Evolutionary conservation across 2,113 vertebrate species (phyloP), one percentile per base, ranked within the genome.

Genomic region (Scopus umbretta): DNA sequence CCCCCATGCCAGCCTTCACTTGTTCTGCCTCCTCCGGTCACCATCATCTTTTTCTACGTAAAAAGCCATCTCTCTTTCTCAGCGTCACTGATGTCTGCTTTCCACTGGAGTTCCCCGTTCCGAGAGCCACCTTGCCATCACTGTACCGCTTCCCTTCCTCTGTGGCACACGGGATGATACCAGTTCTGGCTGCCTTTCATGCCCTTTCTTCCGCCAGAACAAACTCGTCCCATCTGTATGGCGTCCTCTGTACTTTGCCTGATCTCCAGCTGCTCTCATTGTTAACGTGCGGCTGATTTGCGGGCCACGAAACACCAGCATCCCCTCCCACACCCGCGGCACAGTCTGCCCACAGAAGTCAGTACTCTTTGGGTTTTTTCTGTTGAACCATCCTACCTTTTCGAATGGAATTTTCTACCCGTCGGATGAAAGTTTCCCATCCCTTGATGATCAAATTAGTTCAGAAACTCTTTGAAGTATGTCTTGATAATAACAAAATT

Each of bases 131-230:
- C 27, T 76, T 49, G 25, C 40, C 2, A 8, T 30, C 10, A 5
- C 40, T 45, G 52, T 11, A 26, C 15, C 22, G 68, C 74, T 47
- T 82, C 53, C 42, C 9, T 81, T 87, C 27, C 55, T 58, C n/a
- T 40, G n/a, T 9, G 1, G 5, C 81, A 47, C 29, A 38, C 0
- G 0, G 52, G 58, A 16, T 5, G 32, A 2, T 1, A 67, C 19
- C 36, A 76, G 9, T 66, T 47, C 27, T 43, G 45, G 11, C 25
- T 67, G 61, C 47, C 40, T 83, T 93, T 86, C 40, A 22, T 0
- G 0, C 23, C 56, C 14, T 38, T 81, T 32, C 56, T 47, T 88
- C 66, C 75, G 47, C 29, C 11, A 68, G 38, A 55, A 22, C 74
- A n/a, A 78, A 80, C n/a, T 0, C n/a, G n/a, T 2, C 86, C 34